Conservation (phyloP, 2,113 vertebrate species). For the Coracopsis vasa region DNA sequence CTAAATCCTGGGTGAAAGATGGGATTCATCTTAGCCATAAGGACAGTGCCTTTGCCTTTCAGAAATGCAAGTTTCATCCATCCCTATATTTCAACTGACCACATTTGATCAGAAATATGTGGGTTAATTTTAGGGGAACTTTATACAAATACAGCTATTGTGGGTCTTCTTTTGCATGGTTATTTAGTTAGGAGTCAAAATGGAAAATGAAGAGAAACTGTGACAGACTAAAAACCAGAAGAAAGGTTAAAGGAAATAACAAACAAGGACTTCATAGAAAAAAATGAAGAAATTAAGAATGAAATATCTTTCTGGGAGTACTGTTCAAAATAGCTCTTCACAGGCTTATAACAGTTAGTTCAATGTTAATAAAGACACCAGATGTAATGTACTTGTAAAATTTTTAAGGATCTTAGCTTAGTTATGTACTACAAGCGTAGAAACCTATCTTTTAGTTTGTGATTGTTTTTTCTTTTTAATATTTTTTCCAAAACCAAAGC, state of each 20-base stretch:
- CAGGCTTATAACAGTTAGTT: background rate
- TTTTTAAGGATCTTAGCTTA: background rate
- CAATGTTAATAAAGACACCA: background rate
- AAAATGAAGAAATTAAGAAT: background rate
- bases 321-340: background rate
- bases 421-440: background rate
- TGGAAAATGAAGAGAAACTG: background rate
- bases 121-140: background rate
- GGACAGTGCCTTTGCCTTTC: background rate
- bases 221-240: background rate
- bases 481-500: background rate
- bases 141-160: background rate
- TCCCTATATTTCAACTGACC: background rate
- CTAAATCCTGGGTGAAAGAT: background rate
- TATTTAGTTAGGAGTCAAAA: background rate
- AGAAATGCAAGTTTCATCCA: background rate
- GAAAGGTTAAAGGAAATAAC: background rate
- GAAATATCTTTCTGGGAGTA: background rate
- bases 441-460: background rate
- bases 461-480: accelerated
- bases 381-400: background rate
- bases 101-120: background rate
- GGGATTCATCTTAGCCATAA: background rate
- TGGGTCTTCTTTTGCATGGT: background rate
- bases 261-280: background rate